Evolutionary conservation across 2,113 vertebrate species (phyloP), one percentile per base, ranked within the genome.

Genomic region (Salvator merianae): DNA sequence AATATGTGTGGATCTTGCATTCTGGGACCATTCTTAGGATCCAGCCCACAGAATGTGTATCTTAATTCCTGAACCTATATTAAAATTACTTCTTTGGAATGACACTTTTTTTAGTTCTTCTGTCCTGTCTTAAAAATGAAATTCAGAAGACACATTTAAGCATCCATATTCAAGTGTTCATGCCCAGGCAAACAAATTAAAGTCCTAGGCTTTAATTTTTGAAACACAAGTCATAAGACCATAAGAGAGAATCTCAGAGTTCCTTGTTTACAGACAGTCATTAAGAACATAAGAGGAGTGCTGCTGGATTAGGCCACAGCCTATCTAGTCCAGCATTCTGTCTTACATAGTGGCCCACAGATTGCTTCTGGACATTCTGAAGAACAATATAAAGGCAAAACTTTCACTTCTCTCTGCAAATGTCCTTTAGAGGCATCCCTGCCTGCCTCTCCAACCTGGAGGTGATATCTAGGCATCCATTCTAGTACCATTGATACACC

Each of bases 111-210:
- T 77, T 75, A 71, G 7, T 53, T 85, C n/a, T 90, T 16, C 26
- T 87, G 3, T 40, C 47, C 2, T 86, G 6, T 0, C 47, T 2
- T 1, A 0, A 83, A 70, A 14, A 32, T 88, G 1, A 1, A 0
- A 34, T 69, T 30, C 34, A 14, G 24, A 7, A 47, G 8, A 9
- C n/a, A 34, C 32, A 36, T 59, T 16, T 9, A 9, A 28, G 32
- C 53, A 69, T 34, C 30, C 6, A 83, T 70, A 20, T 22, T n/a
- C 34, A 40, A 30, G 8, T 40, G 22, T 40, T 2, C 63, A 16
- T 68, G 16, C 63, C 18, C 68, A 36, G n/a, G 18, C 16, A 69
- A 53, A 24, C 30, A 4, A 18, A 8, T 75, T 30, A 53, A 24
- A 30, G 18, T 40, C 34, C 20, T 34, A 82, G 43, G 20, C 30